Conservation (phyloP, 2,797 vertebrate species). For the Notamacropus eugenii region DNA sequence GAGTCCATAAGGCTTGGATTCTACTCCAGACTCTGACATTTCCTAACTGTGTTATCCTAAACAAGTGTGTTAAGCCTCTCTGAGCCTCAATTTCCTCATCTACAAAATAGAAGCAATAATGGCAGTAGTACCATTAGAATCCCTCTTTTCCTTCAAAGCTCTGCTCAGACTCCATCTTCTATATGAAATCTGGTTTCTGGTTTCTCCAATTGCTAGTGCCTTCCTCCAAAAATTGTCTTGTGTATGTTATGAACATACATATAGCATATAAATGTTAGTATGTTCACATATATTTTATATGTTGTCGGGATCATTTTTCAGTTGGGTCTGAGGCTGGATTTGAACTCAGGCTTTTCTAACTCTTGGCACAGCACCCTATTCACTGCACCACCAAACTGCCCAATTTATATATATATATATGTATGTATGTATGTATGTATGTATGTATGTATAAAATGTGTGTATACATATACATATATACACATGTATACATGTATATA, state of each 20-base stretch:
- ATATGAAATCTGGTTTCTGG: background rate
- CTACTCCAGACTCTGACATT: background rate
- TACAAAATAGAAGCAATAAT: background rate
- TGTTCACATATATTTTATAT: background rate
- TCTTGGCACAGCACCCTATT: background rate
- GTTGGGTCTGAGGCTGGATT: background rate
- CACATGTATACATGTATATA: too few relatives aligned
- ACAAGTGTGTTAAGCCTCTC: background rate
- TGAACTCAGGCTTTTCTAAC: background rate
- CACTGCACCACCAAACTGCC: background rate
- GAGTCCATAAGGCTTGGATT: background rate
- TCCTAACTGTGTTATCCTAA: background rate
- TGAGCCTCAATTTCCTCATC: background rate
- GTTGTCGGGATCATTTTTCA: background rate
- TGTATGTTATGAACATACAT: background rate
- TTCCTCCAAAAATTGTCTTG: background rate
- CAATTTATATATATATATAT: too few relatives aligned
- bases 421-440: too few relatives aligned
- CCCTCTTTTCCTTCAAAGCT: background rate
- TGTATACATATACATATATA: too few relatives aligned
- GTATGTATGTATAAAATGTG: too few relatives aligned
- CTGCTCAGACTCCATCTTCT: background rate
- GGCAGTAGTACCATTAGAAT: background rate
- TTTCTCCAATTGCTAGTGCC: background rate
- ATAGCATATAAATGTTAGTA: background rate